These are phyloP conservation scores for Lissocephala sabroskyi DNA, from an alignment of 2,888 invertebrate species.

Conservation along the genomic window DNA sequence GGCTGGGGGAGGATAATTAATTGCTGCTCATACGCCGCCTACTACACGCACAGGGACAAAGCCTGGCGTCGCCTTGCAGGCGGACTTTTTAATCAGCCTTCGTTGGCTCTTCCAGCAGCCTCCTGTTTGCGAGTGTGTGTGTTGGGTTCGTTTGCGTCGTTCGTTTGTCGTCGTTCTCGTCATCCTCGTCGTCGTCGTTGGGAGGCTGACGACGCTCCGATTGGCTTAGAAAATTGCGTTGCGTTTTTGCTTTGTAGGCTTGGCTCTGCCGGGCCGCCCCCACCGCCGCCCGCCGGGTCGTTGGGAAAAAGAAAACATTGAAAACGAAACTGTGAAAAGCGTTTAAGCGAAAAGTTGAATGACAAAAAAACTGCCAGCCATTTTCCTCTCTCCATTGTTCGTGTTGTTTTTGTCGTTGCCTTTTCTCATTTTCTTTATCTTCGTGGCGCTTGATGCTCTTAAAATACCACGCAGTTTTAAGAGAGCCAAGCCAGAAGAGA, in stretches of 20 bases:
- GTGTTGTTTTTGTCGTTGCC: background rate
- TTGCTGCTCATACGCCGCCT: constrained; percentile 56
- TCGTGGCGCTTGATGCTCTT: background rate
- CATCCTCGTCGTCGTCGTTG: constrained; percentile 23
- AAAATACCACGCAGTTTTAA: background rate
- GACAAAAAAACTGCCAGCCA: constrained; percentile 1
- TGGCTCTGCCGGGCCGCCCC: constrained; percentile 55
- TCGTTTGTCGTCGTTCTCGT: constrained; percentile 20
- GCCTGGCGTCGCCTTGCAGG: constrained; percentile 7
- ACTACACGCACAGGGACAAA: background rate
- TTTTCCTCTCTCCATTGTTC: constrained; percentile 5
- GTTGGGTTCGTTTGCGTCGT: constrained; percentile 37
- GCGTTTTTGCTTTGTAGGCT: constrained; percentile 69
- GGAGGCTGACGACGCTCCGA: constrained; percentile 59
- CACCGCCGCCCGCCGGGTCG: no score
- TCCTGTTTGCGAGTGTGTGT: constrained; percentile 32
- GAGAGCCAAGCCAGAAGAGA: no score
- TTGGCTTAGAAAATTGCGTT: constrained; percentile 70
- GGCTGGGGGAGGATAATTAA: constrained; percentile 55
- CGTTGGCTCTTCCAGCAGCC: constrained; percentile 23
- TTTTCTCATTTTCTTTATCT: background rate
- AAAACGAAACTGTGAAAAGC: background rate
- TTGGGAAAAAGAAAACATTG: no score
- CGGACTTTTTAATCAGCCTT: constrained; percentile 52
- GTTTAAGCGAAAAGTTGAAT: background rate